Base-by-base conservation (phyloP, 2,797 vertebrate genomes). In the Scyliorhinus canicula region DNA sequence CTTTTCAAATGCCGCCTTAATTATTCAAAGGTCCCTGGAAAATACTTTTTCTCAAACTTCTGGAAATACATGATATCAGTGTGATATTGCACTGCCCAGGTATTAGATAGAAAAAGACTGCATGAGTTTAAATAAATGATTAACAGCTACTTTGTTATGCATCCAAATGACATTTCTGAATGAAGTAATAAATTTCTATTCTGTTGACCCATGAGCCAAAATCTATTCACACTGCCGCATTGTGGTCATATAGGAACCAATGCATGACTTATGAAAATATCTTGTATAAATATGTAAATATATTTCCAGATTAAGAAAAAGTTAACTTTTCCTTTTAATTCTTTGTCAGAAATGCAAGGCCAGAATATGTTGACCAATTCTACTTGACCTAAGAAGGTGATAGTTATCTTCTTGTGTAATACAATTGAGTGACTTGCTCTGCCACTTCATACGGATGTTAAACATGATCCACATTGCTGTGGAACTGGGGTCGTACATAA, bases 11-110 rank as follows among this genome's bases (percentile, higher is more conserved):
- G 40, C n/a, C 44, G n/a, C 19, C 88, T 44, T 91, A 91, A 65
- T 91, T 91, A 44, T 91, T 91, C 88, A 91, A 91, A 91, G 40
- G 7, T 24, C 88, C n/a, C 88, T 44, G 60, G 88, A 91, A 91
- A 65, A 19, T 3, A 91, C n/a, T 44, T 44, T 65, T 65, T 12
- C 57, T 91, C 21, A 26, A 65, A 91, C 57, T 65, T 91, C 57
- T 91, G 88, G 57, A 60, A 91, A 65, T 26, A 65, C 57, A 91
- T 44, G 88, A 91, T 91, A 91, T 91, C 60, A 91, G n/a, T 40
- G 6, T 63, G 60, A 91, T 91, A 63, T 63, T 63, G 88, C 88
- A 91, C 8, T 65, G 24, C 21, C 40, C 57, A 65, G 88, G 88
- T 65, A 26, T 40, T 26, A 91, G 60, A 91, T 91, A 21, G 19